Conservation (phyloP, 2,113 vertebrate genomes). For the Phalacrocorax pelagicus region DNA sequence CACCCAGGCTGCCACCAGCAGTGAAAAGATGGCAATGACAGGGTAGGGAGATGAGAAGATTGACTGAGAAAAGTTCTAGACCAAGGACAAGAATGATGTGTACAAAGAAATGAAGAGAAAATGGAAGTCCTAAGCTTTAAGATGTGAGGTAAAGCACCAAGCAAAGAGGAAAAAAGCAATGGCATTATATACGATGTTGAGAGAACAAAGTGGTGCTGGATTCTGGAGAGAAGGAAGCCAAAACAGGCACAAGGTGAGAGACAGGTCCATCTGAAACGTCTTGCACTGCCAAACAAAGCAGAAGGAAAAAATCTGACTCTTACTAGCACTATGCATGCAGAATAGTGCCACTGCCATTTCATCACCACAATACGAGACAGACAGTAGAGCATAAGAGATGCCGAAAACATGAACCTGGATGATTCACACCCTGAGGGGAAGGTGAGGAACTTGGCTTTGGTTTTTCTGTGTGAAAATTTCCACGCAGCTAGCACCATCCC, state of each 20-base stretch:
- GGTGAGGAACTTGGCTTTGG: neutral
- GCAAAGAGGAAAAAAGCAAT: neutral
- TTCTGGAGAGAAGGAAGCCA: neutral
- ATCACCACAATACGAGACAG: neutral
- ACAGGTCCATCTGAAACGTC: neutral
- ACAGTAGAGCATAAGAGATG: neutral
- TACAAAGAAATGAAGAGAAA: neutral
- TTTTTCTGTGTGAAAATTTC: conserved; percentile 16
- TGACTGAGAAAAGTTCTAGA: neutral
- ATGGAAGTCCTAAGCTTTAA: neutral
- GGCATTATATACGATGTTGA: neutral
- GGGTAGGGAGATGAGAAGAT: neutral
- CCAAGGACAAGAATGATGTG: neutral
- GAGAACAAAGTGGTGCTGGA: neutral
- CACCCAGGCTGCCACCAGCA: neutral
- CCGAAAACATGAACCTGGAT: neutral
- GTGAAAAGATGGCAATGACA: neutral
- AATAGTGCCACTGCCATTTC: neutral
- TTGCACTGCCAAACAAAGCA: neutral
- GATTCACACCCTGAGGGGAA: neutral
- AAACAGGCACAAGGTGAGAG: neutral
- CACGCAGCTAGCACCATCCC: neutral
- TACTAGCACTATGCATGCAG: neutral
- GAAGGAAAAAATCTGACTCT: neutral
- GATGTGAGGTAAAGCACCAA: neutral